These are phyloP conservation scores for Bos javanicus DNA, from an alignment of 2,113 vertebrate species.

Conservation along the genomic window DNA sequence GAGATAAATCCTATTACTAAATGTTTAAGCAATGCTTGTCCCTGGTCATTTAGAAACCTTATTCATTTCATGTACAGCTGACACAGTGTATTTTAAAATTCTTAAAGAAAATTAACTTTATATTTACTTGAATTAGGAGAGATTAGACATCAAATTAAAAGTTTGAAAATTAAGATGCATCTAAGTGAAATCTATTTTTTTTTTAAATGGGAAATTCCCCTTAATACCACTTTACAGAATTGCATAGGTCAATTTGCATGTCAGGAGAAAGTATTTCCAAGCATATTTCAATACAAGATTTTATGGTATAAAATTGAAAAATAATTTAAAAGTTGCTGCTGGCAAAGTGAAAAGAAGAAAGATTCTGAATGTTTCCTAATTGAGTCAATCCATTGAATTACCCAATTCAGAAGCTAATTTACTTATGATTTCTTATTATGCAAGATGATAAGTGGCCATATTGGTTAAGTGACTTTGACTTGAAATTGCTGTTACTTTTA, in stretches of 20 bases:
- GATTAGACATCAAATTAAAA: neutral
- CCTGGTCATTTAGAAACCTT: conserved; percentile 22
- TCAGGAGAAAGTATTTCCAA: neutral
- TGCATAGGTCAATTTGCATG: neutral
- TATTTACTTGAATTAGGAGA: neutral
- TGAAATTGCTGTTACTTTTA: neutral
- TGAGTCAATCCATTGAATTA: neutral
- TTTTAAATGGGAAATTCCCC: neutral
- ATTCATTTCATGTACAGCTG: conserved; percentile 24
- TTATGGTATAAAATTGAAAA: neutral
- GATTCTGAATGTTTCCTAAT: neutral
- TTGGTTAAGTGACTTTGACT: neutral
- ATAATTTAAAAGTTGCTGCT: neutral
- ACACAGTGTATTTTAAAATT: conserved; percentile 1
- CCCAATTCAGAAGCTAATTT: neutral
- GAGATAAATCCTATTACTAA: conserved; percentile 49
- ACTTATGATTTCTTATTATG: neutral
- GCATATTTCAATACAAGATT: neutral
- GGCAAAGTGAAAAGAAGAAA: neutral
- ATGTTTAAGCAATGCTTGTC: conserved; percentile 43
- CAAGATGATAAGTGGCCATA: neutral
- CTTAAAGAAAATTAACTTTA: conserved; percentile 37
- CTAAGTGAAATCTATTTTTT: neutral
- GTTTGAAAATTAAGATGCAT: neutral
- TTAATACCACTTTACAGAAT: neutral